Evolutionary conservation across 2,888 invertebrate species (phyloP), one percentile per base, ranked within the genome.

Genomic region (Bombylius discolor): DNA sequence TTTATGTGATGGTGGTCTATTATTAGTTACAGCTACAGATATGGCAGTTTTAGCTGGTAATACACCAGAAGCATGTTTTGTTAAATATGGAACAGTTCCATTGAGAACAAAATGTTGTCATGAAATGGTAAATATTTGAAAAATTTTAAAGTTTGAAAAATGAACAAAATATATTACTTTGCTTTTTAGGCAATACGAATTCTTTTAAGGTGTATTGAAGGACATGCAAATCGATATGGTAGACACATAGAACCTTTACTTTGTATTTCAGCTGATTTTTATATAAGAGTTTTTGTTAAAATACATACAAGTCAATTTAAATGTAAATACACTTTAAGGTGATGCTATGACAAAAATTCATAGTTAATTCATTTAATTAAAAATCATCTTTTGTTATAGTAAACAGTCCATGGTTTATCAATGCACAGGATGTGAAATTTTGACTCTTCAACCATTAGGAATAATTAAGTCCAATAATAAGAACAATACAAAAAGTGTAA

Each of bases 1-100:
- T 58, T 76, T 91, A 0, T 78, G 79, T 51, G 85, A 89, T 62
- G 88, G 89, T 13, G 98, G 98, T 0, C 69, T 99, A 34, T 74
- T 99, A 39, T 80, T 97, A 63, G 85, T 99, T 0, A 99, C 99
- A 0, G 97, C 96, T 34, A 99, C 99, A 0, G 99, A 99, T 71
- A 93, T 96, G 90, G 92, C 88, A 0, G 88, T 97, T 0, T 73
- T 99, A 49, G 96, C 96, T 56, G 99, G 99, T 0, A 97, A 96
- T 75, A 82, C 89, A 0, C 89, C 94, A 0, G 98, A 99, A 74
- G 90, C 96, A 0, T 97, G 97, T 82, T 84, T 85, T 64, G 81
- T 84, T 9, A 97, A 96, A 77, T 99, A 99, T 70, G 97, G 97
- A 0, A 83, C 95, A 1, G 77, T 95, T 56, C 89, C 97, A 3